Base-by-base conservation (phyloP, 2,113 vertebrate genomes). In the Piaya cayana region DNA sequence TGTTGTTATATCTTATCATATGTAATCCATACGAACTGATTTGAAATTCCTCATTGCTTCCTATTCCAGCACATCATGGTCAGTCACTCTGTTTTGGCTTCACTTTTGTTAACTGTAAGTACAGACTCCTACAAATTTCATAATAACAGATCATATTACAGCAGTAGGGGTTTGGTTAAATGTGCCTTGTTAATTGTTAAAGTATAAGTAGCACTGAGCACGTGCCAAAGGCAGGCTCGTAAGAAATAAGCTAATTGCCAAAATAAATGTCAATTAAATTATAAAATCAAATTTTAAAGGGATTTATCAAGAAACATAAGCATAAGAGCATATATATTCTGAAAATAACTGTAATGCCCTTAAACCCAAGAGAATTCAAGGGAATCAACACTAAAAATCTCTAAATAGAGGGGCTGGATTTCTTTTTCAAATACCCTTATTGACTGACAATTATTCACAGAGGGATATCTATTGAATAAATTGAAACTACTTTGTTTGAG, bases 121-220 rank as follows among this genome's bases (percentile, higher is more conserved):
- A 95, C 97, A 97, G 91, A 86, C 50, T 95, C 69, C 94, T 70
- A 32, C 87, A 95, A 94, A 96, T 96, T 97, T 98, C 86, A 86
- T 11, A 34, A 82, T 5, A 5, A 82, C 63, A 86, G 92, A 95
- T 98, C 93, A 43, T 32, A 21, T 88, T 96, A 93, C 96, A 94
- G 75, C 55, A 69, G 68, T 62, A 49, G 88, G 89, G 86, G 37
- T 77, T 96, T 92, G 53, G 80, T 92, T 97, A 96, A 97, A 91
- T 84, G 86, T n/a, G 30, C 64, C 95, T 97, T 96, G 95, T 96
- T 97, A 97, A 95, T 97, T 94, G 88, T 92, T 96, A 85, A 82
- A 93, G 80, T 96, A 88, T 75, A 91, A 96, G 91, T 93, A 97
- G 92, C 93, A 94, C 94, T 94, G 94, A 97, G 78, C 62, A 76